Conservation (phyloP, 2,797 vertebrate species). For the Cyclopterus lumpus region DNA sequence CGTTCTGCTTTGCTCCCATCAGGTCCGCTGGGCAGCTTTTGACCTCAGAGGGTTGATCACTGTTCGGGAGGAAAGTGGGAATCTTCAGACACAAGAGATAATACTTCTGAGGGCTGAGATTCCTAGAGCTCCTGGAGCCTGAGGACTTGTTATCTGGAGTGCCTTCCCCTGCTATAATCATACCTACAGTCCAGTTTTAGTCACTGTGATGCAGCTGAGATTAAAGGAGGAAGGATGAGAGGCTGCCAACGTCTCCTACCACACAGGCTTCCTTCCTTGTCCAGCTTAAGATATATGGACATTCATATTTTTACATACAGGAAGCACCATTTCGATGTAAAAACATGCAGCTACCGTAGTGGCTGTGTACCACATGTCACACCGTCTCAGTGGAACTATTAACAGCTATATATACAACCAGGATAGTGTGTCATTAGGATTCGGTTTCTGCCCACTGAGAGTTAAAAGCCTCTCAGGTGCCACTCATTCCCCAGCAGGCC, state of each 20-base stretch:
- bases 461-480: slow-evolving; percentile 43
- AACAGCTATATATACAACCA: slow-evolving; percentile 81
- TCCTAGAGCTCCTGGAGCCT: slow-evolving; percentile 47
- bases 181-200: slow-evolving; percentile 39
- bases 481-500: slow-evolving; percentile 1
- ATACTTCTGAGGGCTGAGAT: slow-evolving; percentile 50
- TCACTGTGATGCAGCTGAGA: slow-evolving; percentile 23
- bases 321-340: slow-evolving; percentile 41
- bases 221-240: neutral
- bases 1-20: slow-evolving; percentile 26
- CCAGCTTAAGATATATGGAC: neutral
- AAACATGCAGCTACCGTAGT: slow-evolving; percentile 40
- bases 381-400: slow-evolving; percentile 70
- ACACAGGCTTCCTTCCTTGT: neutral
- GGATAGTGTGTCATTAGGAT: slow-evolving; percentile 74
- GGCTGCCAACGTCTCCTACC: slow-evolving; percentile 27
- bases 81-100: slow-evolving; percentile 32
- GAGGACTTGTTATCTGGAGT: slow-evolving; percentile 46
- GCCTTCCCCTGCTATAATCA: slow-evolving; percentile 54
- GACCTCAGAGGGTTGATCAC: slow-evolving; percentile 24
- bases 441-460: slow-evolving; percentile 70
- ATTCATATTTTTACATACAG: neutral
- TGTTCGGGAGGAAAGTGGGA: slow-evolving; percentile 10
- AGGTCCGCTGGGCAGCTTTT: slow-evolving; percentile 15
- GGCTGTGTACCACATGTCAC: slow-evolving; percentile 42